Evolutionary conservation across 2,888 invertebrate genomes (phyloP).

Genomic region (Malacosoma neustria): DNA sequence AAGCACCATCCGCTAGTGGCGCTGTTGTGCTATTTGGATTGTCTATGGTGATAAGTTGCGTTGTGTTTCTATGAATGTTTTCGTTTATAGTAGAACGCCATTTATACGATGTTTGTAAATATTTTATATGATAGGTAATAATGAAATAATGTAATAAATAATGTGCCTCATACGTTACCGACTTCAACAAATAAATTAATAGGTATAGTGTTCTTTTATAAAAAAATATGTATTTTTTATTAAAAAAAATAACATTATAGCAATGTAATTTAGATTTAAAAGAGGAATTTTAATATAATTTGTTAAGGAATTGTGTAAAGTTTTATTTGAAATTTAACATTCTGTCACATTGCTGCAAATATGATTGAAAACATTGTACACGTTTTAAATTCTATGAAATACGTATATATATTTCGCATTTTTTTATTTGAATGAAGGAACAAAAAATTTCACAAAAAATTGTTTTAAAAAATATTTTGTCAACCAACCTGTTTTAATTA

Average conservation of each 20-base stretch:
- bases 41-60: too few species aligned
- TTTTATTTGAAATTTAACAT: constrained; percentile 34
- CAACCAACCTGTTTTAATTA: too few species aligned
- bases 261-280: constrained; percentile 67
- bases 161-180: constrained; percentile 72
- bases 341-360: constrained; percentile 39
- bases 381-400: too few species aligned
- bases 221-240: constrained; percentile 69
- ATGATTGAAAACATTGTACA: too few species aligned
- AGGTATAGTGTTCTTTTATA: constrained; percentile 66
- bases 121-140: constrained; percentile 22
- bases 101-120: constrained; percentile 13
- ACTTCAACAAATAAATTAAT: constrained; percentile 49
- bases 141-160: constrained; percentile 40
- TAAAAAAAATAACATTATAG: constrained; percentile 55
- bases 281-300: constrained; percentile 68
- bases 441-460: too few species aligned
- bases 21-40: too few species aligned
- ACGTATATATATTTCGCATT: too few species aligned
- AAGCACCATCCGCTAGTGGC: too few species aligned
- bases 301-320: constrained; percentile 64
- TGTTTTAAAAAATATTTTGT: too few species aligned
- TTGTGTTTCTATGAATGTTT: too few species aligned
- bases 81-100: constrained; percentile 5
- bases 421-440: too few species aligned